phyloP scores from a whole-genome alignment of 2,113 vertebrate species.

The Coreoperca whiteheadi region DNA sequence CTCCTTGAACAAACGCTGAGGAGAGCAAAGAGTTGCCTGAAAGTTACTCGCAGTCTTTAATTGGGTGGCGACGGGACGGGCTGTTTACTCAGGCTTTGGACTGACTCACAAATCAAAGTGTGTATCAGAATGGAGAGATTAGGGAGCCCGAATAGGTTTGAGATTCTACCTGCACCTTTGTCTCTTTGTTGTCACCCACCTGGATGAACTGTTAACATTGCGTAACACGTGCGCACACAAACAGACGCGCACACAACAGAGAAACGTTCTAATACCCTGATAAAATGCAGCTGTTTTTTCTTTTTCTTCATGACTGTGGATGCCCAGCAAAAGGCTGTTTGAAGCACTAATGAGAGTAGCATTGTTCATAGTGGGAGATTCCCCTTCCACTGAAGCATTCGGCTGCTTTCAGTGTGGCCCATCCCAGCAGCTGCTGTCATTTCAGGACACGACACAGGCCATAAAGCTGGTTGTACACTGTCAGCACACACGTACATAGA shows the following conservation, averaged over 20 bases:
- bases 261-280: constrained; percentile 51
- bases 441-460: constrained; percentile 48
- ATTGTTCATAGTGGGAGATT: constrained; percentile 71
- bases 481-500: constrained; percentile 11
- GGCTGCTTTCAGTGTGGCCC: constrained; percentile 41
- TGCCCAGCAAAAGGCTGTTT: constrained; percentile 55
- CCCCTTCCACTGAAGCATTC: constrained; percentile 58
- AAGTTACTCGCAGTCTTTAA: constrained; percentile 57
- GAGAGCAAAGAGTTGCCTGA: constrained; percentile 69
- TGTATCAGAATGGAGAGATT: constrained; percentile 78
- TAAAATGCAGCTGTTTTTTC: constrained; percentile 72
- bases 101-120: constrained; percentile 81
- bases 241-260: constrained; percentile 43
- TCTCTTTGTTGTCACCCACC: constrained; percentile 80
- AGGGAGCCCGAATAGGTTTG: constrained; percentile 62
- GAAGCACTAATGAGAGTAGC: constrained; percentile 59
- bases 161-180: constrained; percentile 70
- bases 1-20: constrained; percentile 63
- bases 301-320: constrained; percentile 41
- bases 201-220: constrained; percentile 74
- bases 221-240: constrained; percentile 48
- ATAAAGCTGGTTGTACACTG: constrained; percentile 25
- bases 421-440: constrained; percentile 60
- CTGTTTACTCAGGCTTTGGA: constrained; percentile 81
- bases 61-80: constrained; percentile 53